Evolutionary conservation across 1,140 invertebrate species (phyloP).

Genomic region (Anastrepha obliqua): DNA sequence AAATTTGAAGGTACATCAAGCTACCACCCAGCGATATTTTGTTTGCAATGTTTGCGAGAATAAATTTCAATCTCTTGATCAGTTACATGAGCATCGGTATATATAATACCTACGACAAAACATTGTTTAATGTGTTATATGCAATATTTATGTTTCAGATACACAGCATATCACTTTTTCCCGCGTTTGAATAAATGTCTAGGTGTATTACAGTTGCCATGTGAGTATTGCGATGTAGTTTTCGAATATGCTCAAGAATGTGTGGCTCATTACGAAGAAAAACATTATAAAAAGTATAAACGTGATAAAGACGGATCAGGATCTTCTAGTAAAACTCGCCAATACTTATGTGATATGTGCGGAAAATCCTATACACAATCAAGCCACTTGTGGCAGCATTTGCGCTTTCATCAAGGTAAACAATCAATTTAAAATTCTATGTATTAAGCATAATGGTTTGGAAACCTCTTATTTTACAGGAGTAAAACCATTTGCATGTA

Average conservation of each 20-base stretch:
- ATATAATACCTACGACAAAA: slow-evolving; percentile 39
- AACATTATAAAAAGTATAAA: slow-evolving; percentile 69
- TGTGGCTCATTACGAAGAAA: slow-evolving; percentile 72
- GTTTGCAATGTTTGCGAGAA: slow-evolving; percentile 75
- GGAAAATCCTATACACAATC: slow-evolving; percentile 79
- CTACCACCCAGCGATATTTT: slow-evolving; percentile 66
- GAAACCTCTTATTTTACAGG: slow-evolving; percentile 65
- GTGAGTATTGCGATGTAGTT: slow-evolving; percentile 68
- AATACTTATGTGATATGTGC: slow-evolving; percentile 78
- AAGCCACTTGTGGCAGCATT: slow-evolving; percentile 79
- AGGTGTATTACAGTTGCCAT: slow-evolving; percentile 62
- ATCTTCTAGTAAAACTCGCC: slow-evolving; percentile 67
- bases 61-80: slow-evolving; percentile 68
- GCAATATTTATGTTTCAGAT: slow-evolving; percentile 63
- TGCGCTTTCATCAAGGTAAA: slow-evolving; percentile 78
- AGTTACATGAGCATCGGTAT: slow-evolving; percentile 75
- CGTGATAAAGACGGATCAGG: slow-evolving; percentile 64
- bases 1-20: slow-evolving; percentile 63
- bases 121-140: slow-evolving; percentile 5
- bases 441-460: not conserved
- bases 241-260: slow-evolving; percentile 74
- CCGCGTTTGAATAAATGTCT: slow-evolving; percentile 62
- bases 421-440: not conserved
- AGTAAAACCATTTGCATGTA: slow-evolving; percentile 78
- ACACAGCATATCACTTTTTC: slow-evolving; percentile 68